Base-by-base conservation (phyloP, 2,888 invertebrate species). In the Zele albiditarsus region DNA sequence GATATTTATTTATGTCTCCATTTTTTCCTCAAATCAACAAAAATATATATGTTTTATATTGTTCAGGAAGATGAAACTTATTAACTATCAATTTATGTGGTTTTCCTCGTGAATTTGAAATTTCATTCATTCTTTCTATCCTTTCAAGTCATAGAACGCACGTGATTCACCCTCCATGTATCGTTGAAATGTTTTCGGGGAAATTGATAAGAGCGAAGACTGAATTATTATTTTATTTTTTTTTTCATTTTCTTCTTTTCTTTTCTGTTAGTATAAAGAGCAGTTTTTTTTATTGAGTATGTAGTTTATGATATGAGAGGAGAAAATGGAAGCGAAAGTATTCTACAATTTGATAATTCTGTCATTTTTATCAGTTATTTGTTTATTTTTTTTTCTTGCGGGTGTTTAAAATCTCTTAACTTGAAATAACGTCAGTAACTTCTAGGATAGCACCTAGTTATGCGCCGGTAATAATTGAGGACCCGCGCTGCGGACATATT, bases 321-420 rank as follows among this genome's bases (percentile, higher is more conserved):
- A 71, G 75, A 71, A 42, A 75, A 75, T 75, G 75, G 66, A 66
- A 75, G 75, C 60, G 62, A 75, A 74, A 71, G 67, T 75, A 69
- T 53, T 69, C 33, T 67, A 71, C 67, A 71, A 71, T 71, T 31
- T 71, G 25, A 71, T 71, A 70, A 60, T 33, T 60, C 23, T 69
- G 25, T 28, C 28, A 49, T 33, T 69, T 58, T 38, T n/a, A 58
- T 66, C 23, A 53, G 57, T 69, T 38, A 53, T 58, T 58, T 33
- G 28, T 33, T 57, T 65, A 57, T n/a, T 31, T 63, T 38, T 16
- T 46, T 72, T 58, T 33, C 57, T 6, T 58, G 12, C n/a, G 27
- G 10, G 10, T 70, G 46, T 70, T 25, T 27, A 25, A 58, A 74
- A 69, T 66, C 57, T 74, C 3, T 60, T 65, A 73, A 73, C 31